Evolutionary conservation across 2,113 vertebrate genomes (phyloP).

Genomic region (Cephalophus harveyi): DNA sequence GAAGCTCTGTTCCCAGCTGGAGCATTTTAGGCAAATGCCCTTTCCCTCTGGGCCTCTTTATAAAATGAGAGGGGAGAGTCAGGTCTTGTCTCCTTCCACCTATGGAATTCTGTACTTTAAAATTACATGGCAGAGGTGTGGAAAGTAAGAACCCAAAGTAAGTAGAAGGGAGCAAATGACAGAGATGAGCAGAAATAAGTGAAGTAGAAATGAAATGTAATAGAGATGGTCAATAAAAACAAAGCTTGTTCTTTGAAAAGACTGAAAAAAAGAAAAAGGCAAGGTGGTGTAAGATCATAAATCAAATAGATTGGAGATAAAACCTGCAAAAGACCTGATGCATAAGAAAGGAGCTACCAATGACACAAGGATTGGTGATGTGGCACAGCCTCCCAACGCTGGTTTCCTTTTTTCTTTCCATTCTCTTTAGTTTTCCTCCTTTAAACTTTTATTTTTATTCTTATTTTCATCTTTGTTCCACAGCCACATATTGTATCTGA

Average conservation of each 20-base stretch:
- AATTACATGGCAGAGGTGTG: neutral
- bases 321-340: neutral
- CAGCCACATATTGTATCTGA: neutral
- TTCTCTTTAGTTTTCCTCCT: neutral
- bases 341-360: neutral
- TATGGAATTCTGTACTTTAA: neutral
- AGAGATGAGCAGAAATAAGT: neutral
- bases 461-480: neutral
- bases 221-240: neutral
- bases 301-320: neutral
- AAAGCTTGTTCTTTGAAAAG: neutral
- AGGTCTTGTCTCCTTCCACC: neutral
- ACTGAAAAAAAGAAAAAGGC: neutral
- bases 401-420: neutral
- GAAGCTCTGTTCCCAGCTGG: neutral
- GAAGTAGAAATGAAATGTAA: neutral
- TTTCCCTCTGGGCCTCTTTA: neutral
- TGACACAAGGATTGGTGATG: accelerated
- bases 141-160: neutral
- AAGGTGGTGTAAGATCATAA: neutral
- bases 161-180: neutral
- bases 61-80: neutral
- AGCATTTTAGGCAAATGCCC: neutral
- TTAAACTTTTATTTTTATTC: neutral
- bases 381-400: neutral